Percentiles rank a stretch among this genome's conserved stretches.
phyloP scores from a whole-genome alignment of 2,113 vertebrate genomes.

The Leptobrachium leishanense region DNA sequence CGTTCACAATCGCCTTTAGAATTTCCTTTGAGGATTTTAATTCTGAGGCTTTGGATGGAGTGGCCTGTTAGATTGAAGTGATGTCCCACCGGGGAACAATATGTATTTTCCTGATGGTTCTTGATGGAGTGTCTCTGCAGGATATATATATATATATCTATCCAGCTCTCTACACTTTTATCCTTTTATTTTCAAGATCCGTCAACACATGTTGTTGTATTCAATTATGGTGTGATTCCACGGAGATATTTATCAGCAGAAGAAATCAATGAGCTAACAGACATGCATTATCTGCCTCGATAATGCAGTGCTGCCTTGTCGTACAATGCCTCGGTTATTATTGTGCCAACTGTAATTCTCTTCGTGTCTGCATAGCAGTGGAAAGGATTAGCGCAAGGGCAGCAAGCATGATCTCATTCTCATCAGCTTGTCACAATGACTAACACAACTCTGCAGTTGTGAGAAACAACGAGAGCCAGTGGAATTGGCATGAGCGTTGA shows the following conservation, averaged over 20 bases:
- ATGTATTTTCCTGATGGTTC: no score
- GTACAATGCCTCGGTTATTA: constrained; percentile 1
- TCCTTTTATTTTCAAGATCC: background rate
- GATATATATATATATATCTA: no score
- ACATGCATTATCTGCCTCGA: background rate
- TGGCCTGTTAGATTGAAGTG: no score
- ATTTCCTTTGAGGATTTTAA: no score
- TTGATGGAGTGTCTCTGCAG: no score
- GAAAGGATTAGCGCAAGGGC: constrained; percentile 9
- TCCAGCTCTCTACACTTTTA: no score
- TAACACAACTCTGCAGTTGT: constrained; percentile 17
- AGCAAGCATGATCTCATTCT: constrained; percentile 30
- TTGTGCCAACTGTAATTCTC: background rate
- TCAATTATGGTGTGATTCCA: background rate
- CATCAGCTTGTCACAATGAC: constrained; percentile 37
- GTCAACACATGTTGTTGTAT: background rate
- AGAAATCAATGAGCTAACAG: constrained; percentile 6
- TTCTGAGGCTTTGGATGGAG: no score
- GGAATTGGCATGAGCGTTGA: background rate
- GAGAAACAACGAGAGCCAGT: background rate
- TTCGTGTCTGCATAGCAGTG: background rate
- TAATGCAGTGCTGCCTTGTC: background rate
- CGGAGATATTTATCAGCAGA: background rate
- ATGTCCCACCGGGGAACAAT: no score
- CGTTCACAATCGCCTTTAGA: no score